Base-by-base conservation (phyloP, 2,113 vertebrate species). In the Steatornis caripensis region DNA sequence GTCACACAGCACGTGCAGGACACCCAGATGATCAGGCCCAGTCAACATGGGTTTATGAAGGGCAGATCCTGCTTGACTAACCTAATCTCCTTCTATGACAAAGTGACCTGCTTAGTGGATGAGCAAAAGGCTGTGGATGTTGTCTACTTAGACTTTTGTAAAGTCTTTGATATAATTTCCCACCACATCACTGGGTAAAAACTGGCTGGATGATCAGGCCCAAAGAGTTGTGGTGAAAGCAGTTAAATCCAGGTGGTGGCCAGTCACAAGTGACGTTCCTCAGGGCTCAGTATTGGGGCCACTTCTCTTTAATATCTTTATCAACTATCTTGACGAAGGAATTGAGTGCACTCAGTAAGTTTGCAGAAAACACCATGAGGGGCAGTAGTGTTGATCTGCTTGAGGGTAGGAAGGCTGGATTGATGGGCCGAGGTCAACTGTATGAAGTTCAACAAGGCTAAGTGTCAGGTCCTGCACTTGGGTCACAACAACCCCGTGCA, bases 351-450 rank as follows among this genome's bases (percentile, higher is more conserved):
- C 18, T 15, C 32, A 54, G 49, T 36, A 53, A 64, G 10, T 64
- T n/a, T 53, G 14, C 30, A 65, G 48, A 43, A 4, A 12, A 53
- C 26, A 51, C 17, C 30, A 51, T 41, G 21, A 12, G 37, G 30
- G 12, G 18, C 3, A 3, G 8, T 15, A 72, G 9, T 76, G 27
- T 37, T 22, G 14, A 60, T 46, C 34, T 30, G 5, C 26, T 30
- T 29, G 13, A 45, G 51, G 69, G 15, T 46, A 30, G 34, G 20
- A 60, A 36, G 26, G 9, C n/a, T 77, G 57, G 43, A 77, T 49
- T 2, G 7, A 61, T 13, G 27, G 20, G 5, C 20, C 2, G 5
- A 37, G 14, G 34, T 26, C 15, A 37, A 8, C 3, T 6, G 16
- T 62, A 29, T 41, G 37, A 62, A 11, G 15, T 62, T 41, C 61